These are phyloP conservation scores for Formica exsecta DNA, from an alignment of 1,140 invertebrate species.

Conservation along the genomic window DNA sequence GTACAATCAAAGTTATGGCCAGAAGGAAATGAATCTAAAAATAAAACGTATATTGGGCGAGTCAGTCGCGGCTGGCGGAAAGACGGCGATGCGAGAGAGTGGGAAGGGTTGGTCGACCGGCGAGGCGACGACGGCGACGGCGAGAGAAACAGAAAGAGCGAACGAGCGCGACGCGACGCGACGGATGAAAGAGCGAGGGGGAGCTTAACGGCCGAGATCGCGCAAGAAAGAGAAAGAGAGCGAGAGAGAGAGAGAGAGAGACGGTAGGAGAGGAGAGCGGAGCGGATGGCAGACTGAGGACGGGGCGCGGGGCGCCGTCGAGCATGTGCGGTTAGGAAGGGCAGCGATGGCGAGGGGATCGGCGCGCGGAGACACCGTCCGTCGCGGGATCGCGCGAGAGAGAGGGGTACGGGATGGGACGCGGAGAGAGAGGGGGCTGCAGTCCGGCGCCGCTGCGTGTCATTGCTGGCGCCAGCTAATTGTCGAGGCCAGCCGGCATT, in stretches of 20 bases:
- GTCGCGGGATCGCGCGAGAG: slow-evolving; percentile 11
- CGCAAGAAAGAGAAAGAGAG: no score
- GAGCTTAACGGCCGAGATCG: slow-evolving; percentile 30
- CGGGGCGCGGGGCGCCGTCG: slow-evolving; percentile 67
- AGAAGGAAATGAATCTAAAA: slow-evolving; percentile 82
- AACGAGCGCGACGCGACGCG: slow-evolving; percentile 31
- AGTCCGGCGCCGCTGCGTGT: slow-evolving; percentile 82
- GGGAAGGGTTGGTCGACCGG: slow-evolving; percentile 51
- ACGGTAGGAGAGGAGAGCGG: slow-evolving; percentile 31
- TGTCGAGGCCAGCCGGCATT: slow-evolving; percentile 84
- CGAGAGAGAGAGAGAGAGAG: no score
- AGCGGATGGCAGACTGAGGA: slow-evolving; percentile 62
- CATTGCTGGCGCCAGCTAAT: slow-evolving; percentile 85
- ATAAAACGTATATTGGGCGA: slow-evolving; percentile 80
- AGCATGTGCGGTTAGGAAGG: slow-evolving; percentile 66
- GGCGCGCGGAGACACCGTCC: slow-evolving; percentile 19
- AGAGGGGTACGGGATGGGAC: slow-evolving; percentile 47
- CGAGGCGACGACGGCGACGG: slow-evolving; percentile 30
- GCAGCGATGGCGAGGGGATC: not conserved
- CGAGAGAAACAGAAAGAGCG: slow-evolving; percentile 51
- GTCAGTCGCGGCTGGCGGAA: slow-evolving; percentile 70
- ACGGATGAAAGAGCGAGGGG: slow-evolving; percentile 2
- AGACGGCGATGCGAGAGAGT: slow-evolving; percentile 57
- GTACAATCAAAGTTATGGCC: slow-evolving; percentile 77
- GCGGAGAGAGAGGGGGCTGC: slow-evolving; percentile 57